A percentile compares a stretch with the other conserved stretches of the same genome.
Evolutionary conservation across 2,888 invertebrate species (phyloP).

Genomic region (Macropis europaea): DNA sequence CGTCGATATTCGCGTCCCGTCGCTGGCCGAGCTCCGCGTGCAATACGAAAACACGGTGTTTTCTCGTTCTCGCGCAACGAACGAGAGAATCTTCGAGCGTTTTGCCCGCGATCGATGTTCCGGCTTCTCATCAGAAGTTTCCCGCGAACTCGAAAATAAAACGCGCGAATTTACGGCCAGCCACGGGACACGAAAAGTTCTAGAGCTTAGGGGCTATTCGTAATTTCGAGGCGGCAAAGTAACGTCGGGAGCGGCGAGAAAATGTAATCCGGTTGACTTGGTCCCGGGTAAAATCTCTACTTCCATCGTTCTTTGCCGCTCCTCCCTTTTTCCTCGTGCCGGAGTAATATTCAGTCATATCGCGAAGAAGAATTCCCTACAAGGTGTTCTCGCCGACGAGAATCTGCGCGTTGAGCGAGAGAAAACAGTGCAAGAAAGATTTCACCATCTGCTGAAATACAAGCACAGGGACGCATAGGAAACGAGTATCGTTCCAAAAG

Average conservation of each 20-base stretch:
- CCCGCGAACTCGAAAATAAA: constrained; percentile 20
- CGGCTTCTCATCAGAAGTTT: neutral
- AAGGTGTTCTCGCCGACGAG: neutral
- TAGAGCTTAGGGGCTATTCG: constrained; percentile 18
- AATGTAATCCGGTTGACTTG: constrained; percentile 45
- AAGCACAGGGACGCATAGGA: no score
- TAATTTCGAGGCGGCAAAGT: constrained; percentile 42
- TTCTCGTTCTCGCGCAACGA: no score
- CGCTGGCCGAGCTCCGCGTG: no score
- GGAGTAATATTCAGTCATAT: constrained; percentile 24
- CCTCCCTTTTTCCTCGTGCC: neutral
- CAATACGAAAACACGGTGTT: no score
- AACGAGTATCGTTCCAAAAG: no score
- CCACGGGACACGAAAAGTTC: constrained; percentile 15
- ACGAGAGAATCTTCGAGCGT: neutral
- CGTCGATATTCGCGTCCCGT: constrained; percentile 24
- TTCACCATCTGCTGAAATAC: no score
- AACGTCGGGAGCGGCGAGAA: constrained; percentile 13
- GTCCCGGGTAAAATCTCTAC: neutral
- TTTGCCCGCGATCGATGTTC: constrained; percentile 6
- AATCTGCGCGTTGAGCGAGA: neutral
- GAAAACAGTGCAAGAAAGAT: constrained; percentile 7
- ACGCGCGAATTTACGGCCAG: constrained; percentile 18
- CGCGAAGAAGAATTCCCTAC: constrained; percentile 19
- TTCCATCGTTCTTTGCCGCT: neutral